Evolutionary conservation across 2,888 invertebrate species (phyloP), one percentile per base, ranked within the genome.

Genomic region (Alcis repandata): DNA sequence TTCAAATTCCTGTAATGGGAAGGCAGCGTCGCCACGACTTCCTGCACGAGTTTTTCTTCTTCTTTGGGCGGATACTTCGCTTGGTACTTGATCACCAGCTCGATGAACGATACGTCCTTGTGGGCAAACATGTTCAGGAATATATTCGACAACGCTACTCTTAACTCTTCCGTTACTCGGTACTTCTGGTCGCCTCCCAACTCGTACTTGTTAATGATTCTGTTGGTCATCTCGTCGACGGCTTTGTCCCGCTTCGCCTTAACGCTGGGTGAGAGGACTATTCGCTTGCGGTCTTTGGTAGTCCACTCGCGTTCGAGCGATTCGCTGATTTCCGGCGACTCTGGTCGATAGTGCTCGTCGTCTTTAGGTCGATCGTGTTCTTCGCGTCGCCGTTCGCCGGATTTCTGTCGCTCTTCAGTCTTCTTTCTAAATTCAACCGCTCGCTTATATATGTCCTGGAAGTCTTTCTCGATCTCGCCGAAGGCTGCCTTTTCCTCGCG

Each of bases 21-120:
- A 13, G 91, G 86, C 45, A 90, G 80, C 58, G 82, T 80, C 1
- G 80, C 65, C 70, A 89, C 73, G 10, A 88, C 86, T 0, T 86
- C 84, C 32, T 81, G 75, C 63, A 89, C 81, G 43, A 92, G 80
- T 63, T 83, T 85, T 68, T 82, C 80, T 64, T 89, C 86, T 0
- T 86, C 86, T 15, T 80, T 80, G 0, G 67, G 62, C 38, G 73
- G 75, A 63, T 86, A 84, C 66, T 77, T 86, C 10, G 87, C 80
- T 57, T 88, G 84, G 70, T 88, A 92, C 68, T 87, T 88, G 40
- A 88, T 79, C 17, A 90, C 79, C 33, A 89, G 82, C 69, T 91
- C 91, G 38, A 90, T 90, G 65, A 84, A 90, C 1, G 91, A 85
- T 0, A 88, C 82, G 32, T 92, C 91, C 22, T 75, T 69, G n/a